phyloP scores from a whole-genome alignment of 1,140 invertebrate genomes.

The Vollenhovia emeryi region DNA sequence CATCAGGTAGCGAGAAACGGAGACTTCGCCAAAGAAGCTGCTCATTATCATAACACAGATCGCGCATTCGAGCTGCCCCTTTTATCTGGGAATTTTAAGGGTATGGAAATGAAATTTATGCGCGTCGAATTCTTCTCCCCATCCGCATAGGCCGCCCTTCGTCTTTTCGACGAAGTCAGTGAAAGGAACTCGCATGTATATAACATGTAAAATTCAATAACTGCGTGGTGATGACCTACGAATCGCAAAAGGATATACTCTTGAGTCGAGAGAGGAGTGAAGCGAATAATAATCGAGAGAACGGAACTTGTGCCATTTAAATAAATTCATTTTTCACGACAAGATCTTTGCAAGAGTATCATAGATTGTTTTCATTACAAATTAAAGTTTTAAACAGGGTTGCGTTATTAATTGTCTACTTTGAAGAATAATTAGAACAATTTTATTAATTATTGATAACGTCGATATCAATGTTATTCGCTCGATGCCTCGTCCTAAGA shows the following conservation, averaged over 20 bases:
- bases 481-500: not conserved
- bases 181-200: constrained; percentile 39
- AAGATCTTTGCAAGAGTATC: not conserved
- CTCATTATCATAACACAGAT: constrained; percentile 79
- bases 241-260: constrained; percentile 27
- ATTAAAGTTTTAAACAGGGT: not conserved
- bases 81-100: constrained; percentile 75
- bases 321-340: not conserved
- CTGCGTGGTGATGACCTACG: constrained; percentile 2
- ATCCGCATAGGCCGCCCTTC: constrained; percentile 1
- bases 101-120: constrained; percentile 75
- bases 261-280: not conserved
- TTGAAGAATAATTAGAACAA: not conserved
- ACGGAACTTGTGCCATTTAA: not conserved
- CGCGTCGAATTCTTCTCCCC: constrained; percentile 53
- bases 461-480: not conserved
- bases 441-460: not conserved
- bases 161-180: constrained; percentile 28
- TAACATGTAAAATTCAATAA: constrained; percentile 56
- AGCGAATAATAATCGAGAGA: not conserved
- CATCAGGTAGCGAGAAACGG: constrained; percentile 56
- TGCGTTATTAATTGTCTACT: not conserved
- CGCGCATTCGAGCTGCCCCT: constrained; percentile 74
- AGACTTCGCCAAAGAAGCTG: constrained; percentile 67
- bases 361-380: constrained; percentile 1